A percentile compares a stretch with the other conserved stretches of the same genome.
Conservation (phyloP, 2,888 invertebrate species). For the Habrosyne pyritoides region DNA sequence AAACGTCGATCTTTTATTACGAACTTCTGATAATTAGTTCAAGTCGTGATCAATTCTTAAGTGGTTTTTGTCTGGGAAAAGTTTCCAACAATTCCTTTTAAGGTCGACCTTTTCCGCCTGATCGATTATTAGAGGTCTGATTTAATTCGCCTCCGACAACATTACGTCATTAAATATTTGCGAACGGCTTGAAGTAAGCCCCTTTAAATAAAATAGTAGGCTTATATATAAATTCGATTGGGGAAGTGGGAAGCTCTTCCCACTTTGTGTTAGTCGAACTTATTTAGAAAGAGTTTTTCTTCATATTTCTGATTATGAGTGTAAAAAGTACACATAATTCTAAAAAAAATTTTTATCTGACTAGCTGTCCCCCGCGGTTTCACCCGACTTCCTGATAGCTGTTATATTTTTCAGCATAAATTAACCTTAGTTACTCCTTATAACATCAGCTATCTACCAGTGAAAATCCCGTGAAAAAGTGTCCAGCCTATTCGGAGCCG, state of each 20-base stretch:
- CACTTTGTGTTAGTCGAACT: background rate
- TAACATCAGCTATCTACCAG: too few relatives aligned
- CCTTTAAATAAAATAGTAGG: slow-evolving; percentile 10
- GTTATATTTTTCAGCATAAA: too few relatives aligned
- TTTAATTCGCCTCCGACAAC: slow-evolving; percentile 24
- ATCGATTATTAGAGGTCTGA: slow-evolving; percentile 48
- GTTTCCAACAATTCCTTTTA: slow-evolving; percentile 43
- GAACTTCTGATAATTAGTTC: slow-evolving; percentile 37
- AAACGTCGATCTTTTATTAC: slow-evolving; percentile 18
- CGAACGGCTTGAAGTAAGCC: slow-evolving; percentile 18
- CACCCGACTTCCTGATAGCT: too few relatives aligned
- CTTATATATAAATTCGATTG: background rate
- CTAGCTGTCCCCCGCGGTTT: too few relatives aligned
- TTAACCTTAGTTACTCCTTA: too few relatives aligned
- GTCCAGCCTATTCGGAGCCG: too few relatives aligned
- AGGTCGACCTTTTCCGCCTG: slow-evolving; percentile 43
- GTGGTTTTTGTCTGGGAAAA: slow-evolving; percentile 43
- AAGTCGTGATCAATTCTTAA: slow-evolving; percentile 44
- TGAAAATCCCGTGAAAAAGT: too few relatives aligned
- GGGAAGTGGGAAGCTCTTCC: background rate
- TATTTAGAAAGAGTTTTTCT: background rate
- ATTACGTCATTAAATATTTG: slow-evolving; percentile 36
- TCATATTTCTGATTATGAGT: background rate
- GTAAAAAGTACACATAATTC: too few relatives aligned
- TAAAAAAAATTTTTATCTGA: too few relatives aligned